A percentile compares a stretch with the other conserved stretches of the same genome.
These are phyloP conservation scores for Turdus rufiventris DNA, from an alignment of 2,113 vertebrate genomes.

Conservation along the genomic window DNA sequence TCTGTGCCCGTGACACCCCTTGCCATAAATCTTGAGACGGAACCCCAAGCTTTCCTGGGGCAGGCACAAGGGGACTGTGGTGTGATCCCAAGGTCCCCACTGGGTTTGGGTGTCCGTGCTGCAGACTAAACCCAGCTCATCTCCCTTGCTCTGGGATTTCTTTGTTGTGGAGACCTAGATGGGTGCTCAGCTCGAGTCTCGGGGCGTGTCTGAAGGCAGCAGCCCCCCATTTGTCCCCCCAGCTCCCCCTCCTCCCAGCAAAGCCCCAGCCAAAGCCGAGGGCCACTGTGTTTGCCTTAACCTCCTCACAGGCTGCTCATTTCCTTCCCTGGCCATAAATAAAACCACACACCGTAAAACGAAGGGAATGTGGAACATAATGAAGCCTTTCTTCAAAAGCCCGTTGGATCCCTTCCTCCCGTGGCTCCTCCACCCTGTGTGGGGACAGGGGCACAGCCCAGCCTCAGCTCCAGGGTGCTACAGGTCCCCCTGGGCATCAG, in stretches of 20 bases:
- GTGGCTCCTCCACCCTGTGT: accelerated
- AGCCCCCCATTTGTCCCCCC: background rate
- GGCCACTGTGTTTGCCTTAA: slow-evolving; percentile 11
- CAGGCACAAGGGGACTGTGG: accelerated
- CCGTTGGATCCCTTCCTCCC: background rate
- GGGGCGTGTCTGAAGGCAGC: background rate
- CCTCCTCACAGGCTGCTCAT: background rate
- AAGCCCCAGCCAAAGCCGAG: background rate
- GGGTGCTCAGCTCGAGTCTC: background rate
- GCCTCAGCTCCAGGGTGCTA: background rate
- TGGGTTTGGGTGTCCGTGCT: background rate
- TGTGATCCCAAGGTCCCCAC: background rate
- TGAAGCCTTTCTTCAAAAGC: slow-evolving; percentile 29
- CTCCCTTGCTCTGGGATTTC: background rate
- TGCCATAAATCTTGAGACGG: background rate
- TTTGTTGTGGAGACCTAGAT: accelerated
- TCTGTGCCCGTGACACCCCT: accelerated
- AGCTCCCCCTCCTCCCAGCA: background rate
- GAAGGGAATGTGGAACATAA: slow-evolving; percentile 39
- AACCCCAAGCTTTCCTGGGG: background rate
- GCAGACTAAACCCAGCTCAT: background rate
- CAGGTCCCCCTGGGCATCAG: accelerated
- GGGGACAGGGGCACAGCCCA: background rate
- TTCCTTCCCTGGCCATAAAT: slow-evolving; percentile 36
- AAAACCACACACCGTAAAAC: background rate